Base-by-base conservation (phyloP, 2,888 invertebrate genomes). In the Ormyrus thymus region DNA sequence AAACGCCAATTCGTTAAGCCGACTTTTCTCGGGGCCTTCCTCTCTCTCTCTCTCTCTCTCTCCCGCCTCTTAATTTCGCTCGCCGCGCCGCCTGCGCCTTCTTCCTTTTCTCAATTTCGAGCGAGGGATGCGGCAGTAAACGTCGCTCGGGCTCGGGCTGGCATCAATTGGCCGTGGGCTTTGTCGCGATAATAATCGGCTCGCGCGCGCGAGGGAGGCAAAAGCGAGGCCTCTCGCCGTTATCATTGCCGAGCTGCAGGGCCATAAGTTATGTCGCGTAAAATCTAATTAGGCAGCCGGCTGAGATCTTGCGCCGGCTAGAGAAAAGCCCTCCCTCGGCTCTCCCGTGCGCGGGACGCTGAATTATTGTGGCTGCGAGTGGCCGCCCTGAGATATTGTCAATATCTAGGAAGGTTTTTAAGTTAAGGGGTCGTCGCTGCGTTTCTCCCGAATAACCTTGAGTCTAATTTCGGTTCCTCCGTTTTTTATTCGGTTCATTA, bases 131-230 rank as follows among this genome's bases (percentile, higher is more conserved):
- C 29, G 29, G 29, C 56, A 62, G 15, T 62, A 62, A 73, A 68
- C 62, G 76, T 76, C 76, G 59, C 56, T 76, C 70, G 15, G 46
- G 45, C 50, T 50, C 66, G 29, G 3, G 13, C 66, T 29, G 3
- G 29, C 29, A 29, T 29, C 29, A 29, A 50, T 13, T 9, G 10
- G 10, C 29, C 59, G 15, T 29, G 29, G 29, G 58, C 50, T 61
- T 77, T 46, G 59, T 71, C 78, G 48, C 72, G 61, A 72, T 73
- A 55, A 68, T 73, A 73, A 78, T 78, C 78, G 72, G 61, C 51
- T 45, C 51, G 7, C 45, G 43, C 48, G 48, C 7, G 45, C 8
- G 29, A 6, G 56, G 3, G 29, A 29, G 29, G 29, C 29, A 29
- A 29, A 29, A 4, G 29, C 29, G 29, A 10, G 29, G 29, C 51